phyloP scores from a whole-genome alignment of 2,797 vertebrate species.

The Apogon hyalosoma region DNA sequence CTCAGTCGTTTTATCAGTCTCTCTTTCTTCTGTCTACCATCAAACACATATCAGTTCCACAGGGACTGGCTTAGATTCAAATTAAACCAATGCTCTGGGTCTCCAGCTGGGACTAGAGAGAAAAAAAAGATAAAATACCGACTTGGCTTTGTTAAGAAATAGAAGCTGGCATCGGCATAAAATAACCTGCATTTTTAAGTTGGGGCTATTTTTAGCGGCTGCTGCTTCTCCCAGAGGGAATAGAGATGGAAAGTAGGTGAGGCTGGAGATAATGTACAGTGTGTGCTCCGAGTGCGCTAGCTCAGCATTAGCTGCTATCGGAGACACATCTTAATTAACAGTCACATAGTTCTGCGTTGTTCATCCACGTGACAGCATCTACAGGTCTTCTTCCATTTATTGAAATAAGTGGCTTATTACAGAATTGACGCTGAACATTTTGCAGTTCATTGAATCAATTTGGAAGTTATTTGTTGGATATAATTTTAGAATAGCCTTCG shows the following conservation, averaged over 20 bases:
- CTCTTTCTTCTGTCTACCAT: slow-evolving; percentile 70
- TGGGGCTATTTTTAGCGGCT: slow-evolving; percentile 78
- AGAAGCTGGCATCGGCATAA: slow-evolving; percentile 70
- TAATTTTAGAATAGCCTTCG: slow-evolving; percentile 3
- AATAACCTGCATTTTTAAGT: slow-evolving; percentile 74
- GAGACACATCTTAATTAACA: slow-evolving; percentile 76
- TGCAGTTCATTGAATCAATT: slow-evolving; percentile 5
- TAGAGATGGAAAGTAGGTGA: slow-evolving; percentile 76
- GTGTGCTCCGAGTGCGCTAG: slow-evolving; percentile 54
- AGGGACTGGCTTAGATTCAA: slow-evolving; percentile 74
- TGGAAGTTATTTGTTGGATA: not conserved
- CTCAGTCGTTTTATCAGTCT: slow-evolving; percentile 29
- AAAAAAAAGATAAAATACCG: slow-evolving; percentile 66
- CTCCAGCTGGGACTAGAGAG: slow-evolving; percentile 69
- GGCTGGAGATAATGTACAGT: slow-evolving; percentile 57
- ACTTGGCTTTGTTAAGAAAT: slow-evolving; percentile 78
- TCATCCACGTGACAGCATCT: slow-evolving; percentile 44
- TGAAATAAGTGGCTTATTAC: slow-evolving; percentile 18
- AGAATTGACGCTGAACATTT: slow-evolving; percentile 22
- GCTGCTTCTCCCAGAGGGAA: slow-evolving; percentile 64
- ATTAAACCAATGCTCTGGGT: slow-evolving; percentile 74
- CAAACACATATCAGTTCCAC: slow-evolving; percentile 73
- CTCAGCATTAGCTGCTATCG: slow-evolving; percentile 65
- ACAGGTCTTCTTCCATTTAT: slow-evolving; percentile 46
- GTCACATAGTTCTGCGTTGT: slow-evolving; percentile 40